These are phyloP conservation scores for Corydoras maculifer DNA, from an alignment of 2,113 vertebrate genomes.

Conservation along the genomic window DNA sequence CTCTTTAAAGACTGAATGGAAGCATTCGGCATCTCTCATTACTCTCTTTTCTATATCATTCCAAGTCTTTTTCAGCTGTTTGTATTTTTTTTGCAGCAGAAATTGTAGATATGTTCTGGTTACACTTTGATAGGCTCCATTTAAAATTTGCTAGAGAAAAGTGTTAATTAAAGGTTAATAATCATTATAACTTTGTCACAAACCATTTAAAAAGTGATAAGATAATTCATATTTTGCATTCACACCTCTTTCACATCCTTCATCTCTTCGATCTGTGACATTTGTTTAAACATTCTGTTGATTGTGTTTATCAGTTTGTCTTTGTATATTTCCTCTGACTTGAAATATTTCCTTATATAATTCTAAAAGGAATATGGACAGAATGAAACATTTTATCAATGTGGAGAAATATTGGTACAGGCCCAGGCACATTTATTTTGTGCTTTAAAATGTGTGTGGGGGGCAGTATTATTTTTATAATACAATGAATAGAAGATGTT, in stretches of 20 bases:
- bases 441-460: too few relatives aligned
- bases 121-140: slow-evolving; percentile 37
- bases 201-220: too few relatives aligned
- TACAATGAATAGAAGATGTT: too few relatives aligned
- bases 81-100: slow-evolving; percentile 30
- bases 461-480: too few relatives aligned
- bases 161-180: neutral
- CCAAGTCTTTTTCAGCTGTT: slow-evolving; percentile 37
- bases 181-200: neutral
- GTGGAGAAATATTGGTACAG: too few relatives aligned
- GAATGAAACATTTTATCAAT: too few relatives aligned
- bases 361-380: slow-evolving; percentile 32
- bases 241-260: slow-evolving; percentile 41
- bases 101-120: slow-evolving; percentile 40
- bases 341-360: slow-evolving; percentile 46
- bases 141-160: slow-evolving; percentile 43
- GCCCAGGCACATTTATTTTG: too few relatives aligned
- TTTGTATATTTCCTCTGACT: neutral
- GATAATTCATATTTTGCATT: neutral
- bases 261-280: neutral
- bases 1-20: slow-evolving; percentile 38
- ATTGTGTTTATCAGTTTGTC: accelerated
- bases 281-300: slow-evolving; percentile 2
- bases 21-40: slow-evolving; percentile 15
- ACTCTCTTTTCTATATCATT: slow-evolving; percentile 25